Evolutionary conservation across 2,113 vertebrate species (phyloP).

Genomic region (Myrmecobius fasciatus): DNA sequence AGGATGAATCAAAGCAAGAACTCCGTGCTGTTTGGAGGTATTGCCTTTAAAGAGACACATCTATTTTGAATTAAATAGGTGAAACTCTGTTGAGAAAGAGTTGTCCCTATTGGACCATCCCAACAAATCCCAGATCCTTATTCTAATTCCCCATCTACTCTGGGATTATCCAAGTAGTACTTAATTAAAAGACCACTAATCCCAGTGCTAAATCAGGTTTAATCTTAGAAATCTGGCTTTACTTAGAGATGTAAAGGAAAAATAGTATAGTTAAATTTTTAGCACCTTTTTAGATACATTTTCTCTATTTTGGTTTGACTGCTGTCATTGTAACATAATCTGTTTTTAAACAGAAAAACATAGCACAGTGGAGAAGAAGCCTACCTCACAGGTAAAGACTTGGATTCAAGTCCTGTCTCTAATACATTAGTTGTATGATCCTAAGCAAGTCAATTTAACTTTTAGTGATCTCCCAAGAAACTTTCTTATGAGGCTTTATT

Average conservation of each 20-base stretch:
- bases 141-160: not conserved
- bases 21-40: too few relatives aligned
- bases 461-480: not conserved
- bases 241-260: not conserved
- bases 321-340: not conserved
- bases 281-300: not conserved
- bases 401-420: not conserved
- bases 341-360: not conserved
- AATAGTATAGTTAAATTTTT: not conserved
- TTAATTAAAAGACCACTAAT: not conserved
- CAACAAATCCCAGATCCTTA: too few relatives aligned
- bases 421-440: not conserved
- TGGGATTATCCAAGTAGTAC: not conserved
- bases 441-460: not conserved
- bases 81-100: not conserved
- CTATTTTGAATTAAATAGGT: not conserved
- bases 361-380: not conserved
- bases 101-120: not conserved
- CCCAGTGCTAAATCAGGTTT: not conserved
- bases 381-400: not conserved
- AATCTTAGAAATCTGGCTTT: not conserved
- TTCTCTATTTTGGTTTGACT: not conserved
- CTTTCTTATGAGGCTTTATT: not conserved
- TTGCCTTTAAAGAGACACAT: not conserved
- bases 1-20: not conserved